Conservation (phyloP, 2,888 invertebrate genomes). For the Rapana venosa region DNA sequence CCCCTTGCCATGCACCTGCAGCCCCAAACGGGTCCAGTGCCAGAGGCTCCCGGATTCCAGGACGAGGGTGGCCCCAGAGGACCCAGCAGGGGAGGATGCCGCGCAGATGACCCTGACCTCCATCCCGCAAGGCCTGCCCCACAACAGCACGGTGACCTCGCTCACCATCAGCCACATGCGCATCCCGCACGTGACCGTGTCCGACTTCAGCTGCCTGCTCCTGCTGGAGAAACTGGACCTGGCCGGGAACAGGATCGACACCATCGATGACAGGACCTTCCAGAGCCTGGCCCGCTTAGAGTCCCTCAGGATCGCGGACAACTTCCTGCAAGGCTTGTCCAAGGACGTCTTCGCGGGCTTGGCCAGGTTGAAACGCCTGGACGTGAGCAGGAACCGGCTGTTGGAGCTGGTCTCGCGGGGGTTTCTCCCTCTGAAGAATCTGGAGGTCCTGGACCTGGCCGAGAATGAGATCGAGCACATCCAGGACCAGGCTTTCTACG, state of each 20-base stretch:
- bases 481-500: conserved; percentile 20
- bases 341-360: conserved; percentile 31
- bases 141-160: conserved; percentile 5
- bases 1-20: not conserved
- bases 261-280: conserved; percentile 30
- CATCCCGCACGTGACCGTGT: not conserved
- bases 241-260: conserved; percentile 20
- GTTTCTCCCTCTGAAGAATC: conserved; percentile 26
- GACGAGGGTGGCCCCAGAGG: too few species aligned
- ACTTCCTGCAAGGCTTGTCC: not conserved
- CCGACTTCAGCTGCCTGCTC: not conserved
- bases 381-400: conserved; percentile 40
- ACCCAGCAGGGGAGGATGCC: not conserved
- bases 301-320: conserved; percentile 28
- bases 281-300: conserved; percentile 18
- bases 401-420: not conserved
- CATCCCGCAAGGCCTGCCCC: not conserved
- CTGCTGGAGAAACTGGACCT: conserved; percentile 28
- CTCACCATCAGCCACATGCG: conserved; percentile 5
- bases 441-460: conserved; percentile 35
- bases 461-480: conserved; percentile 38
- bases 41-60: not conserved
- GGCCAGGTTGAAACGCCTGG: conserved; percentile 7
- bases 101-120: not conserved
- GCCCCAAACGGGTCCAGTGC: not conserved